Evolutionary conservation across 2,888 invertebrate genomes (phyloP).

Genomic region (Lydus trimaculatus): DNA sequence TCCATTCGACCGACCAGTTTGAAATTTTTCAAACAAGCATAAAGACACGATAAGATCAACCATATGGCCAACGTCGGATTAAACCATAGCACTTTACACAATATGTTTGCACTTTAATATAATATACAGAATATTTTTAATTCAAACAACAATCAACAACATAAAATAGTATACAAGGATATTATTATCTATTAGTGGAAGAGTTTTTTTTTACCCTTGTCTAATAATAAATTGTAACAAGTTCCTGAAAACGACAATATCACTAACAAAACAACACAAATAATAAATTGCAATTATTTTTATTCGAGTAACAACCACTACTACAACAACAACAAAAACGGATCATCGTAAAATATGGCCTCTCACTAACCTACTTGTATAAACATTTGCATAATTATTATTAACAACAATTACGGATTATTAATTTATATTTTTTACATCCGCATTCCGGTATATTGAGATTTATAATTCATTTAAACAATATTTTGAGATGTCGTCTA

Average conservation of each 20-base stretch:
- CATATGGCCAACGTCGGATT: slow-evolving; percentile 25
- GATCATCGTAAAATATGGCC: slow-evolving; percentile 42
- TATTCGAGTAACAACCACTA: background rate
- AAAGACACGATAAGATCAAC: slow-evolving; percentile 22
- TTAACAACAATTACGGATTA: slow-evolving; percentile 35
- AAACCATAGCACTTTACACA: slow-evolving; percentile 12
- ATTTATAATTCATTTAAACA: background rate
- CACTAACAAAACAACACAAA: background rate
- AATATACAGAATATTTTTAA: slow-evolving; percentile 14
- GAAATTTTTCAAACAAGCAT: slow-evolving; percentile 21
- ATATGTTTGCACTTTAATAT: slow-evolving; percentile 18
- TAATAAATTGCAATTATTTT: slow-evolving; percentile 30
- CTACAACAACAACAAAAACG: slow-evolving; percentile 12
- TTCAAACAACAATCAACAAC: background rate
- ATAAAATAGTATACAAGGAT: background rate
- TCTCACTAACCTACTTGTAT: slow-evolving; percentile 50
- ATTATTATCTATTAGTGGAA: too few relatives aligned
- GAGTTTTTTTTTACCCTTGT: background rate
- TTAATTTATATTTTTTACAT: slow-evolving; percentile 39
- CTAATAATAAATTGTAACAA: slow-evolving; percentile 29
- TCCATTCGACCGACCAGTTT: slow-evolving; percentile 19
- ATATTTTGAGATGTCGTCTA: too few relatives aligned
- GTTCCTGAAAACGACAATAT: slow-evolving; percentile 35
- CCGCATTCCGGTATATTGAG: slow-evolving; percentile 34
- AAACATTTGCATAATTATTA: slow-evolving; percentile 45